Evolutionary conservation across 2,888 invertebrate species (phyloP), one percentile per base, ranked within the genome.

Genomic region (Leptura quadrifasciata): DNA sequence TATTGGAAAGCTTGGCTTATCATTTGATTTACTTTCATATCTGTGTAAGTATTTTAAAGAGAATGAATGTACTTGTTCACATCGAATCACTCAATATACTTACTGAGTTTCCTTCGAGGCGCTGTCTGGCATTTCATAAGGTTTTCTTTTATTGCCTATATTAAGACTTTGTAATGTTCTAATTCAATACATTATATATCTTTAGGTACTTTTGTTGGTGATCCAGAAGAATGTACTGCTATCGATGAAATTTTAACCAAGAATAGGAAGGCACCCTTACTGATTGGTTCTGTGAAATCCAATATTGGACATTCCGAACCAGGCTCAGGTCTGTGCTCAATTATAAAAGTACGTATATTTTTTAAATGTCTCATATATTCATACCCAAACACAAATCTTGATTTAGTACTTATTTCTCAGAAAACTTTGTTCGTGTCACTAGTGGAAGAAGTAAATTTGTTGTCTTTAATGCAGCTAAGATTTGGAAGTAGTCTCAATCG

Each of bases 261-360:
- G 4, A 93, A 93, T 21, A 91, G 97, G n/a, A 92, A 91, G 0
- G 76, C 63, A 10, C 93, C 92, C 0, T 95, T 98, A 0, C 89
- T 93, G 65, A 95, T 98, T 75, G 98, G 98, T 1, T 96, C 98
- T 0, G 94, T 97, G 39, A 98, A 98, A 87, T 97, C 97, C 0
- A 98, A 98, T 89, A 92, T 98, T 88, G 98, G 98, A 0, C 98
- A 98, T 88, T 93, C 96, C 0, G 98, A 98, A 87, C 95, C 97
- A 0, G 93, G 93, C 1, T 95, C 96, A 5, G 95, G 97, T 9
- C 90, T 97, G 0, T 96, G 96, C 82, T 95, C 96, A 0, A 88
- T 97, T 76, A 93, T 94, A 0, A 97, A 97, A 91, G 95, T 94
- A 80, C 86, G 57, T 27, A 15, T 18, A 69, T 17, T 20, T 60